Base-by-base conservation (phyloP, 2,888 invertebrate genomes). In the Trissoscelio sp. region DNA sequence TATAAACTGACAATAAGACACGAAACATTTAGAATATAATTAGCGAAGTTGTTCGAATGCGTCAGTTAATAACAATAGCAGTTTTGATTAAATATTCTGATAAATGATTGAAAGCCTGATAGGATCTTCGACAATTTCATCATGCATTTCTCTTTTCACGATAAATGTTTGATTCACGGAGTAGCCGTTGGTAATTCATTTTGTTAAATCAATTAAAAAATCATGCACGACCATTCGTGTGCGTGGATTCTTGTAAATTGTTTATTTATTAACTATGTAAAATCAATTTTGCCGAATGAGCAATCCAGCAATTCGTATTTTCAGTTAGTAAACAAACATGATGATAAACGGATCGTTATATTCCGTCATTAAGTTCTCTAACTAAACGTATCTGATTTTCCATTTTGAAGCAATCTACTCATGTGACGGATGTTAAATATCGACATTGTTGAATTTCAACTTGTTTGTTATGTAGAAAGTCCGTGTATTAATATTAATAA, bases 381-480 rank as follows among this genome's bases (percentile, higher is more conserved):
- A 69, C 60, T 46, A 55, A 34, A 60, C 77, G 44, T 77, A 77
- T 77, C 69, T 77, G 69, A 77, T 77, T 77, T 77, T 77, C 62
- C 77, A 53, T 60, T 67, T 69, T 75, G 60, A 75, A 39, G 75
- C 58, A 39, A 67, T 66, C 46, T 51, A 69, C 22, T 77, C 69
- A 62, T 37, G 51, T 62, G 69, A 77, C 55, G 42, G 77, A 77
- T 69, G 77, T 64, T 75, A 67, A 67, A 75, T 53, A 67, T 60
- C 64, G 58, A 14, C 58, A 66, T 39, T 57, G 66, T 75, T 66
- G 58, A 58, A 75, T 67, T 75, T 42, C 51, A 58, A 60, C 42
- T 51, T 75, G 67, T 75, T 58, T 67, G 48, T 37, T n/a, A n/a
- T 46, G 16, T 12, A 44, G 46, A 74, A 57, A 57, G 57, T 74